Evolutionary conservation across 35 echinoderm and acorn worm species (phyloP).

Genomic region (Eucidaris tribuloides): DNA sequence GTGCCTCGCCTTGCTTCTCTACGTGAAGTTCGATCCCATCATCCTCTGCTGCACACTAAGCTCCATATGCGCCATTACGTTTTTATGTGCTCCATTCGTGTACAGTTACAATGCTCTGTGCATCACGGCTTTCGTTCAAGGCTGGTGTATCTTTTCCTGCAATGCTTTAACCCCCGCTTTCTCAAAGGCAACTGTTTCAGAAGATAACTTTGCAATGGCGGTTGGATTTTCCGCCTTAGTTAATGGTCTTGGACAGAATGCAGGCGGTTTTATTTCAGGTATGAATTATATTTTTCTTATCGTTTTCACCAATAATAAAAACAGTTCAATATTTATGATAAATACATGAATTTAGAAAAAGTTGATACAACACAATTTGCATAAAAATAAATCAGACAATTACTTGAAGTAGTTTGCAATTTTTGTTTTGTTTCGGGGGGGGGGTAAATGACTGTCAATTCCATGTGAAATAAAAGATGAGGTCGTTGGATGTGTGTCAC

Average conservation of each 20-base stretch:
- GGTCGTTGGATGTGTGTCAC: no score
- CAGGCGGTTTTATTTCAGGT: neutral
- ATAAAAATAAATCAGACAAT: no score
- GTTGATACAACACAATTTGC: no score
- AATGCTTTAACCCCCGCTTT: neutral
- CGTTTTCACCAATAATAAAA: no score
- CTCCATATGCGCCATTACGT: neutral
- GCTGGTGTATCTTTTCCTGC: neutral
- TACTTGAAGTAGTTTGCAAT: no score
- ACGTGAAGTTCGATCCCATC: neutral
- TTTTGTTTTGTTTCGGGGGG: no score
- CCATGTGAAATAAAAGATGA: no score
- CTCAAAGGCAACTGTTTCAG: neutral
- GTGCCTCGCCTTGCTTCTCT: neutral
- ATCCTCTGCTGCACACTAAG: neutral
- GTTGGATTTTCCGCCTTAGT: neutral
- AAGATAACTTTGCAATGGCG: neutral
- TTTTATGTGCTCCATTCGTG: neutral
- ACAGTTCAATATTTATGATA: no score
- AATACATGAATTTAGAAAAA: no score
- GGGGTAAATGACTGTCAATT: no score
- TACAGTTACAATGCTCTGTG: neutral
- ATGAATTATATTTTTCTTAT: no score
- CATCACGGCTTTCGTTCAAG: neutral
- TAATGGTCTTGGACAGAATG: neutral